Base-by-base conservation (phyloP, 2,888 invertebrate genomes). In the Lapara coniferarum region DNA sequence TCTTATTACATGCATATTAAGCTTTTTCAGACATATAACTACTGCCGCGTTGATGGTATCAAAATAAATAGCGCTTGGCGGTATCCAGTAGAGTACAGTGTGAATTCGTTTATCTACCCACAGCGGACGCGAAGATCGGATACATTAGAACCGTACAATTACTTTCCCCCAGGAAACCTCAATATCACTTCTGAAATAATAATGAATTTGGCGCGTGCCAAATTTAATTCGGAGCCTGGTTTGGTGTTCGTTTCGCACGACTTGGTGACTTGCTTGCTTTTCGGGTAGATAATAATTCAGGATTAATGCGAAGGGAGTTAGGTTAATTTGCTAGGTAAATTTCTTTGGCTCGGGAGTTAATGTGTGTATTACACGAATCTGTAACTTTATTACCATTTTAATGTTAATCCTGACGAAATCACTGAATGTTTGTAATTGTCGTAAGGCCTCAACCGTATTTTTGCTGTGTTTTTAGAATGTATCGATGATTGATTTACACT, bases 261-360 rank as follows among this genome's bases (percentile, higher is more conserved):
- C 53, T 68, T 63, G 19, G 59, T 10, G 68, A 68, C 52, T 68
- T 68, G 59, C 56, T 67, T 67, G 19, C 30, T 59, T 58, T 58
- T 52, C 30, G 52, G 58, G 68, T 68, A 68, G 68, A 68, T 68
- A 68, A 63, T 68, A 68, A 68, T 68, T 68, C 59, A 68, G 52
- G 59, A 68, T 68, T 59, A 63, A 63, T 68, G 68, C 44, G 25
- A 44, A 68, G 44, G 44, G 68, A 59, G 52, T 68, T 59, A 44
- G 44, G 44, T n/a, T 59, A 59, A 30, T 59, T 44, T 12, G 3
- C 59, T 44, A 10, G 16, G 56, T 66, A 49, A 66, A 51, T 66
- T 51, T 66, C 52, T 59, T 59, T 59, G 14, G 30, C 10, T 59
- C 44, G 16, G n/a, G 44, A 46, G 59, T 59, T 59, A 59, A 59